Evolutionary conservation across 2,797 vertebrate genomes (phyloP), one percentile per base, ranked within the genome.

Genomic region (Jordanella pulchra): DNA sequence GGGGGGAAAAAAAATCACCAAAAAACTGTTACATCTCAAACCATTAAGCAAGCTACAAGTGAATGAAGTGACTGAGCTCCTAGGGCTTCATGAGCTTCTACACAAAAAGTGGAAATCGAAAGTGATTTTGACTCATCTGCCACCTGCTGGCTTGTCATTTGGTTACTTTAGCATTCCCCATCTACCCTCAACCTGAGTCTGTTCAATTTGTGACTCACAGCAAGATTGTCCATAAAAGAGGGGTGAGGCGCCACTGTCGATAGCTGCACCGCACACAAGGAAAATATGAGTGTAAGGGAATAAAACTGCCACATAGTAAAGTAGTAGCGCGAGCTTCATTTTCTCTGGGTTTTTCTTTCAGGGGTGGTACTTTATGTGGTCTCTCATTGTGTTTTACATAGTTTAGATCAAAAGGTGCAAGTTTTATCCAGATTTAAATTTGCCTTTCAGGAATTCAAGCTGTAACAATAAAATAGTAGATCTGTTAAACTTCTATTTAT

Each of bases 101-200:
- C 60, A 64, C 42, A 17, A 64, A 39, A 64, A 64, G 23, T 44
- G 60, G 23, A 39, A 61, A 61, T 61, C 18, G 9, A 61, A 61
- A 35, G 58, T 13, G 58, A 61, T 61, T 61, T 61, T 35, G 9
- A n/a, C 58, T 39, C 32, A n/a, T 61, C 58, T 39, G 7, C 60
- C 35, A 63, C 60, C 35, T 44, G 35, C 35, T 15, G 39, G 39
- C 35, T 15, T 15, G n/a, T 64, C 60, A 17, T 64, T 64, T 64
- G 60, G 35, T 25, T 64, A 15, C n/a, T 64, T 64, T 64, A 64
- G 39, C 11, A 4, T 14, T 17, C 42, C 39, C 60, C 2, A 15
- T 64, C n/a, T 64, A 35, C 7, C 14, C 39, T 64, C 60, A 25
- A 44, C n/a, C n/a, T 25, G 23, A 64, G 13, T 7, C 39, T 7